A percentile compares a stretch with the other conserved stretches of the same genome.
These are phyloP conservation scores for Caenorhabditis sinica DNA, from an alignment of 2,888 invertebrate species.

Conservation along the genomic window DNA sequence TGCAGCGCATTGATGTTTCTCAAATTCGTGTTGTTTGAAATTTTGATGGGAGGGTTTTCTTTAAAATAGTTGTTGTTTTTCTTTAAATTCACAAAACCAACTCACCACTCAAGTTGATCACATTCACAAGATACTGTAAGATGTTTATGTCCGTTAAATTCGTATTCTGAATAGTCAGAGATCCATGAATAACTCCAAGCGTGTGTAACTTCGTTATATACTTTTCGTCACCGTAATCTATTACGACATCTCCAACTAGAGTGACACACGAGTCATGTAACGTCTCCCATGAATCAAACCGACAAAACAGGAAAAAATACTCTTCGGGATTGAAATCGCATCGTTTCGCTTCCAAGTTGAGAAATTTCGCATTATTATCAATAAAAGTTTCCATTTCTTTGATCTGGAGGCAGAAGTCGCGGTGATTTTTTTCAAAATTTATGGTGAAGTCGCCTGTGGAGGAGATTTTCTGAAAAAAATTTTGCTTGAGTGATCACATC, in stretches of 20 bases:
- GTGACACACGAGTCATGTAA: background rate
- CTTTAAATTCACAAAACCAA: too few species aligned
- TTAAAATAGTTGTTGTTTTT: too few species aligned
- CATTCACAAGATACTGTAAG: too few species aligned
- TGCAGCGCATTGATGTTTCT: too few species aligned
- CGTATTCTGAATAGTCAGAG: constrained; percentile 2
- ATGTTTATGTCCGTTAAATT: too few species aligned
- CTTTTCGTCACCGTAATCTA: constrained; percentile 13
- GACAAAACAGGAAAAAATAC: background rate
- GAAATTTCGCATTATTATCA: background rate
- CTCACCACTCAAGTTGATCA: too few species aligned
- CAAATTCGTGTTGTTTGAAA: too few species aligned
- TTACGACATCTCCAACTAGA: background rate
- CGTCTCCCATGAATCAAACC: background rate
- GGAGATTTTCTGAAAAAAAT: background rate
- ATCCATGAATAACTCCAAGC: background rate
- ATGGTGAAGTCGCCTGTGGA: background rate
- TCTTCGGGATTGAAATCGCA: background rate
- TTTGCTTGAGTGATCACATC: too few species aligned
- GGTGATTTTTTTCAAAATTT: background rate
- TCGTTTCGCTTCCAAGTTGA: background rate
- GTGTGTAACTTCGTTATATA: background rate
- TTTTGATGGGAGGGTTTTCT: too few species aligned
- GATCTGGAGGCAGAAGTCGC: constrained; percentile 4
- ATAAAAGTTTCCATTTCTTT: background rate